Evolutionary conservation across 1,140 invertebrate species (phyloP), one percentile per base, ranked within the genome.

Genomic region (Octopus sinensis): DNA sequence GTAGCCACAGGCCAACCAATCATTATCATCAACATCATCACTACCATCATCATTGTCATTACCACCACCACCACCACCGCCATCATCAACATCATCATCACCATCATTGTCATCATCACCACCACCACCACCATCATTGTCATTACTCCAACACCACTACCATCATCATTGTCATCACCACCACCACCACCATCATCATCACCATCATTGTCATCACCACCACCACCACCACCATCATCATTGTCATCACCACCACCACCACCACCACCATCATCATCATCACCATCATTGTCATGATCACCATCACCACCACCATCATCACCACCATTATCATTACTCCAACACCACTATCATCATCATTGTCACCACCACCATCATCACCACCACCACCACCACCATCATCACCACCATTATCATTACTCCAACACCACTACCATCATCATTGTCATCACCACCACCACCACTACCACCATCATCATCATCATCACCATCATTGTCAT

Each of bases 331-430:
- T n/a, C n/a, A n/a, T n/a, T n/a, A n/a, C n/a, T n/a, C n/a, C n/a
- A n/a, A n/a, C n/a, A n/a, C n/a, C n/a, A n/a, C n/a, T n/a, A n/a
- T n/a, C 77, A 80, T 73, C 83, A 75, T 80, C 81, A 79, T 83
- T 81, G 80, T 82, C 83, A 80, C 75, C 81, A 83, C 80, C 81
- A 80, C 82, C 83, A 83, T 83, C 62, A 75, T 82, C 78, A 82
- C 76, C 81, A 82, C 80, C 83, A 80, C 80, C 81, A 75, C 73
- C 78, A n/a, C n/a, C n/a, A n/a, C n/a, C n/a, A n/a, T n/a, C n/a
- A n/a, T n/a, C n/a, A n/a, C n/a, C n/a, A n/a, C n/a, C n/a, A n/a
- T n/a, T n/a, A n/a, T n/a, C n/a, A n/a, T n/a, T n/a, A n/a, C n/a
- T n/a, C n/a, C n/a, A n/a, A n/a, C n/a, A n/a, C n/a, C n/a, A n/a